These are phyloP conservation scores for Dasypolia templi DNA, from an alignment of 2,888 invertebrate genomes.

Conservation along the genomic window DNA sequence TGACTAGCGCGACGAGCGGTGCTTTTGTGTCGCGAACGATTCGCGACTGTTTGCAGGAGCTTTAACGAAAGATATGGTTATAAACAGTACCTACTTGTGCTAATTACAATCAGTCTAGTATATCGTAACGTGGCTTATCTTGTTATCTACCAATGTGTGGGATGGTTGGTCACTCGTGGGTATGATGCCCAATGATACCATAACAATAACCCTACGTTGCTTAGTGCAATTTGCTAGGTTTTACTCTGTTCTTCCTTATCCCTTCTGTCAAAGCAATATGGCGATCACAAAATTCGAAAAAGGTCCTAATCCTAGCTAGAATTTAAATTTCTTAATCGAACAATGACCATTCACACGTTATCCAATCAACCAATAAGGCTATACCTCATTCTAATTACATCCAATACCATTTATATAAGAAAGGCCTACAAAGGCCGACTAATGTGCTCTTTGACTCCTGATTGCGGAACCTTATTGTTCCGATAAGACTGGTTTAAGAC, in stretches of 20 bases:
- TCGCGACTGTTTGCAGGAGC: too few relatives aligned
- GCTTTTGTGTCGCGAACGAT: too few relatives aligned
- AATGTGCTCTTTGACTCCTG: constrained; percentile 53
- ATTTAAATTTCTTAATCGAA: neutral
- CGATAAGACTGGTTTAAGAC: constrained; percentile 63
- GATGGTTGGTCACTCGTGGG: constrained; percentile 31
- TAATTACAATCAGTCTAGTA: constrained; percentile 50
- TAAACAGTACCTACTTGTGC: neutral
- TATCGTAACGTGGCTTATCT: constrained; percentile 50
- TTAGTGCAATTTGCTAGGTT: constrained; percentile 35
- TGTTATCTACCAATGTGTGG: constrained; percentile 37
- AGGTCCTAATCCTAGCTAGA: neutral
- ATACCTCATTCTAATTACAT: constrained; percentile 47
- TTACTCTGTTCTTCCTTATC: too few relatives aligned
- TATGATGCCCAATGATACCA: constrained; percentile 39
- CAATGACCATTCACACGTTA: constrained; percentile 1
- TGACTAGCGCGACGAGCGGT: too few relatives aligned
- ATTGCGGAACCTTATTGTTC: constrained; percentile 63
- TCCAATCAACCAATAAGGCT: neutral
- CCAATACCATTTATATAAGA: constrained; percentile 44
- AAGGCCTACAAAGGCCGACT: constrained; percentile 39
- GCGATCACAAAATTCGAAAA: too few relatives aligned
- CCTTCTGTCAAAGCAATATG: too few relatives aligned
- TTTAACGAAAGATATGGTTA: neutral
- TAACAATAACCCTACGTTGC: neutral